Evolutionary conservation across 1,140 invertebrate genomes (phyloP).

Genomic region (Hesperophylax magnus): DNA sequence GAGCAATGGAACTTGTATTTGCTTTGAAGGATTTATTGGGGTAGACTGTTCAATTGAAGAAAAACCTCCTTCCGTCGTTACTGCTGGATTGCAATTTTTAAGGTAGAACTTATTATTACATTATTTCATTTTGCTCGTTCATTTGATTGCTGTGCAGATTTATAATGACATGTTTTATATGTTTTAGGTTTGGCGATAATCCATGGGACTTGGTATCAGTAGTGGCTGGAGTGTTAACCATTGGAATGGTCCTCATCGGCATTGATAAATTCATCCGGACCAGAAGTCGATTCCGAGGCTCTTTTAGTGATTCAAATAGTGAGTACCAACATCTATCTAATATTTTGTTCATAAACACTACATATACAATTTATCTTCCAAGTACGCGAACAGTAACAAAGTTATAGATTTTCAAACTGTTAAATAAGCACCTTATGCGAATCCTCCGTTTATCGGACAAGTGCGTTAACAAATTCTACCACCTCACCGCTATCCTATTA

Average conservation of each 20-base stretch:
- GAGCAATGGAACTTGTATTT: slow-evolving; percentile 59
- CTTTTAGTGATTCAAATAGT: neutral
- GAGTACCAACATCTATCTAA: neutral
- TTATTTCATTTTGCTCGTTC: neutral
- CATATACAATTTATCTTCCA: too few species aligned
- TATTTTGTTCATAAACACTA: too few species aligned
- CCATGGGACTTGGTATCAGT: slow-evolving; percentile 7
- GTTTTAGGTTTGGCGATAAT: slow-evolving; percentile 21
- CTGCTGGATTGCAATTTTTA: neutral
- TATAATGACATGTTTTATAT: neutral
- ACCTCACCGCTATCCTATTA: too few species aligned
- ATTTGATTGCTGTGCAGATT: too few species aligned
- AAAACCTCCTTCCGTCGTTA: neutral
- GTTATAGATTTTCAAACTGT: too few species aligned
- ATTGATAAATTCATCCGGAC: slow-evolving; percentile 12
- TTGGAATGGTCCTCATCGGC: slow-evolving; percentile 8
- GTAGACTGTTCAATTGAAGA: slow-evolving; percentile 15
- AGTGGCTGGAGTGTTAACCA: neutral
- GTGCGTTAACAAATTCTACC: too few species aligned
- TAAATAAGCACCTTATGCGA: too few species aligned
- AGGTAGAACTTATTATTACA: neutral
- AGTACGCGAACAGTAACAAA: too few species aligned
- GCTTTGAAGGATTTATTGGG: slow-evolving; percentile 35
- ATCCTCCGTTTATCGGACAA: too few species aligned
- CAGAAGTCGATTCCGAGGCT: neutral